A percentile compares a stretch with the other conserved stretches of the same genome.
Evolutionary conservation across 92 coral and sea anemone genomes (phyloP).

Genomic region (Umimayanthus kanabou): DNA sequence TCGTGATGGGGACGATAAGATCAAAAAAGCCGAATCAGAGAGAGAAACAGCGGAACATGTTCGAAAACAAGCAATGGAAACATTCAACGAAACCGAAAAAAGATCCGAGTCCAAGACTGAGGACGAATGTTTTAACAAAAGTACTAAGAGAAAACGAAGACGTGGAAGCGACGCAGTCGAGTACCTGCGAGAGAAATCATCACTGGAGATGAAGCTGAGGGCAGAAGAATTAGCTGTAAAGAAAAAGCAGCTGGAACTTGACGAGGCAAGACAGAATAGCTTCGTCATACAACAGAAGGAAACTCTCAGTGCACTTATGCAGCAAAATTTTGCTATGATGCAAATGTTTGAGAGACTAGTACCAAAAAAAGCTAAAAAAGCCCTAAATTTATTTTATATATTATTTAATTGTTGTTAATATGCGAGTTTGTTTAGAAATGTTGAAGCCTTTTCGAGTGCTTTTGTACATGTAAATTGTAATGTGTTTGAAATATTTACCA

Average conservation of each 20-base stretch:
- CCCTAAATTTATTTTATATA: too few relatives aligned
- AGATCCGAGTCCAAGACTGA: not conserved
- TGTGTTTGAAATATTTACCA: not conserved
- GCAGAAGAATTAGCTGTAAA: not conserved
- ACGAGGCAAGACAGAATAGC: not conserved
- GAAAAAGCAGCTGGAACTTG: too few relatives aligned
- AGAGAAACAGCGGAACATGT: not conserved
- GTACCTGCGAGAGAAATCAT: slow-evolving; percentile 25
- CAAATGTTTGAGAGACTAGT: not conserved
- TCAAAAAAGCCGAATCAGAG: not conserved
- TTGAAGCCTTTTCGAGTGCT: not conserved
- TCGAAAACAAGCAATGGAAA: not conserved
- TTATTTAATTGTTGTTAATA: not conserved
- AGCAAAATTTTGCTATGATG: not conserved
- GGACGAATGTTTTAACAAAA: not conserved
- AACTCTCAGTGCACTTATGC: not conserved
- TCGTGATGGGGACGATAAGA: not conserved
- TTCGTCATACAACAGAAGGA: slow-evolving; percentile 1
- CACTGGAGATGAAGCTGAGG: slow-evolving; percentile 12
- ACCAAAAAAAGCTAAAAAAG: too few relatives aligned
- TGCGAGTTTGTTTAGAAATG: not conserved
- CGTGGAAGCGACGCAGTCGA: slow-evolving; percentile 34
- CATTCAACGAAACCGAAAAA: not conserved
- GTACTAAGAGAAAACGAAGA: slow-evolving; percentile 33
- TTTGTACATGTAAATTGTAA: not conserved